Evolutionary conservation across 2,113 vertebrate species (phyloP), one percentile per base, ranked within the genome.

Genomic region (Centropus unirufus): DNA sequence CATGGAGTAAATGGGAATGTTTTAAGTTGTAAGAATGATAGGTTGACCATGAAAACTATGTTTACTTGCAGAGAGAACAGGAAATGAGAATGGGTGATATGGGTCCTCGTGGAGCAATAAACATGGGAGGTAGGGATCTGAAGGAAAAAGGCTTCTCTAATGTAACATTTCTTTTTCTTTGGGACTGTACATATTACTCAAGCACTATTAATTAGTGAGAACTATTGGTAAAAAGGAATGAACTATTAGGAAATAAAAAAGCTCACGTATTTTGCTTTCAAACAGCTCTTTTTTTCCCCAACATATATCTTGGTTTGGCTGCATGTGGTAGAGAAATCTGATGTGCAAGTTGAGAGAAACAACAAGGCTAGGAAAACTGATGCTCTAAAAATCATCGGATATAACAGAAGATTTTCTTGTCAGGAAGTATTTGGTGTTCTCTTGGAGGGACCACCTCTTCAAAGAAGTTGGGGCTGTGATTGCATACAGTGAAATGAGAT

Each of bases 1-100:
- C 77, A 74, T 97, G 85, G 87, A 97, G 94, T 97, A 95, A 90
- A 96, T 96, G 93, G 96, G 96, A 96, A 97, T 96, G 97, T 80
- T 97, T 95, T 92, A 97, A 97, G 40, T 97, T 96, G 49, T 97
- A 90, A 97, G 95, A 97, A 97, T 88, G 73, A 96, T 97, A 98
- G 98, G 98, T 98, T 98, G 98, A 98, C 94, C 95, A 95, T 98
- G 95, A 98, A 98, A 98, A 98, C 97, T 98, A 98, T 99, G 98
- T 99, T 99, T 98, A 97, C 98, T 99, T 99, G 97, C 99, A 99
- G 99, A 99, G 99, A 98, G 99, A 99, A 99, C 99, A 99, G 99
- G 99, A 99, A 98, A 99, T 99, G 99, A 99, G 99, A 99, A 99
- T 98, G 98, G 98, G 98, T 98, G 99, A 99, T 98, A 98, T 99